Base-by-base conservation (phyloP, 2,888 invertebrate genomes). In the Ashinkailepas kermadecensis region DNA sequence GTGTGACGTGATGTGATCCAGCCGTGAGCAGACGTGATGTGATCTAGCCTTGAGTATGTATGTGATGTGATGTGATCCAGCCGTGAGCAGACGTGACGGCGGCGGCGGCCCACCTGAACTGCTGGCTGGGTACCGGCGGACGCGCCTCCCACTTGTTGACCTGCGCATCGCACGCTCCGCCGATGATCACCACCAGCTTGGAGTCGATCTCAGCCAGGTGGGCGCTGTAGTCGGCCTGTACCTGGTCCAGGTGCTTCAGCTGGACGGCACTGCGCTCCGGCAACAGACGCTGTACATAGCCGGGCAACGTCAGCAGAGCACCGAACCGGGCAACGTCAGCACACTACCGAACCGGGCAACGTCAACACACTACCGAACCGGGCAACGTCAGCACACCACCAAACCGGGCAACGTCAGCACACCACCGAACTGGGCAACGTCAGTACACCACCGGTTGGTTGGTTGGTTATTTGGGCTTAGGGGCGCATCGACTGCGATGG, bases 51-150 rank as follows among this genome's bases (percentile, higher is more conserved):
- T n/a, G n/a, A n/a, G n/a, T n/a, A n/a, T n/a, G n/a, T n/a, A n/a
- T n/a, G n/a, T n/a, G n/a, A n/a, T n/a, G n/a, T n/a, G n/a, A 39
- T 39, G 39, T 39, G 1, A 39, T 4, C 39, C 2, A 3, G 4
- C 39, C 39, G 39, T 39, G 39, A 1, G 39, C 39, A 39, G 39
- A 4, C 4, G 39, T 39, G 39, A 39, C 39, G 39, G 39, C 39
- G 39, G 39, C 39, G 39, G 39, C 39, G 39, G 39, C 78, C 1
- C 21, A 78, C 78, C 78, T 82, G 67, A 84, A 83, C 65, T 82
- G 78, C 21, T 82, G 82, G 15, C 83, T 83, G 54, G 84, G 84
- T 10, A 84, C 84, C 57, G 84, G 84, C 23, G 84, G 83, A 3
- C 83, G 82, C 25, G 84, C 84, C 81, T 82, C 83, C 84, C 84